Percentiles rank a stretch among this genome's conserved stretches.
These are phyloP conservation scores for Hirtodrosophila trivittata DNA, from an alignment of 2,888 invertebrate species.

Conservation along the genomic window DNA sequence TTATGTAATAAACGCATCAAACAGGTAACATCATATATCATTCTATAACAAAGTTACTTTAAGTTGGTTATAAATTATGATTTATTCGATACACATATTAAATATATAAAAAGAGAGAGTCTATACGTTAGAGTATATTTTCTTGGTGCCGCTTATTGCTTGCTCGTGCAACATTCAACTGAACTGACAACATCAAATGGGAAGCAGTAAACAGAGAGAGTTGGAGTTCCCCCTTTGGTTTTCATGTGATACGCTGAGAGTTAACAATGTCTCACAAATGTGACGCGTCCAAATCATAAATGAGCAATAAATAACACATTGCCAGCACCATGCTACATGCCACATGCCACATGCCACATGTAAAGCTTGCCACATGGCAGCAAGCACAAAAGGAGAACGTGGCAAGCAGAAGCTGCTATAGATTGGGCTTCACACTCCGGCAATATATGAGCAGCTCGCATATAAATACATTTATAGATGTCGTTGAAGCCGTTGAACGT, in stretches of 20 bases:
- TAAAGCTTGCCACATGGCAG: constrained; percentile 42
- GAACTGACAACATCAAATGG: constrained; percentile 2
- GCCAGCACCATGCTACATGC: constrained; percentile 42
- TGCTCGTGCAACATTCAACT: neutral
- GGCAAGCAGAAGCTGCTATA: neutral
- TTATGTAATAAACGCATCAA: no score
- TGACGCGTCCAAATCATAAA: constrained; percentile 76
- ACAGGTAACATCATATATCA: no score
- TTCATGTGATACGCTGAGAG: constrained; percentile 25
- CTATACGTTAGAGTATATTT: no score
- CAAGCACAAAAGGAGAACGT: constrained; percentile 19
- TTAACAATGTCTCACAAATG: constrained; percentile 67
- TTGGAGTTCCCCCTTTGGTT: neutral
- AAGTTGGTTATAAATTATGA: no score
- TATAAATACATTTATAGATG: constrained; percentile 56
- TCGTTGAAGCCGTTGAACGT: constrained; percentile 61
- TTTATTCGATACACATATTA: no score
- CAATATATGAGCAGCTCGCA: constrained; percentile 1
- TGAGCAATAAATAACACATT: constrained; percentile 80
- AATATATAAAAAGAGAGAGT: no score
- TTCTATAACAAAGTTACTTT: no score
- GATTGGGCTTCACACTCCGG: neutral
- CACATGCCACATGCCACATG: constrained; percentile 36
- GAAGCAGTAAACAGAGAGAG: constrained; percentile 10
- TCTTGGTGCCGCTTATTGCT: neutral